Conservation (phyloP, 2,888 invertebrate species). For the Chrysolina americana region DNA sequence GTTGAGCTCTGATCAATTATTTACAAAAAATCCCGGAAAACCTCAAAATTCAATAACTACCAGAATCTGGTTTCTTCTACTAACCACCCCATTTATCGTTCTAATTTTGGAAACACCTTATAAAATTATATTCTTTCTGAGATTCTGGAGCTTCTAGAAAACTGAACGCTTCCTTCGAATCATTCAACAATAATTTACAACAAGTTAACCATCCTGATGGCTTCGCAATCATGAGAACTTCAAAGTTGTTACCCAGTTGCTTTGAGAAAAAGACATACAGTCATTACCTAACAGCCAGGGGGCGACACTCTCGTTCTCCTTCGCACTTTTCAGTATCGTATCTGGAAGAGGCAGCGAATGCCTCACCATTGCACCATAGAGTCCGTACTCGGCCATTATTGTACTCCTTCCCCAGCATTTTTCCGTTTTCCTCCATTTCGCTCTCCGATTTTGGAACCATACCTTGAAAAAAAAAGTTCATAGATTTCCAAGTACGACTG, state of each 20-base stretch:
- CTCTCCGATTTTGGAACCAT: slow-evolving; percentile 98
- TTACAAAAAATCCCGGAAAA: too few species aligned
- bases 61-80: too few species aligned
- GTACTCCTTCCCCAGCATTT: slow-evolving; percentile 99
- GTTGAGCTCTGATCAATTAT: too few species aligned
- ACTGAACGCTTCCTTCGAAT: too few species aligned
- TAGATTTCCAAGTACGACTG: too few species aligned
- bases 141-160: too few species aligned
- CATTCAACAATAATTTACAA: not conserved
- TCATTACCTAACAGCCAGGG: slow-evolving; percentile 98
- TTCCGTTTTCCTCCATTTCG: slow-evolving; percentile 99
- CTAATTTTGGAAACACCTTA: too few species aligned
- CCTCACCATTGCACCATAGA: slow-evolving; percentile 99
- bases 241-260: slow-evolving; percentile 41
- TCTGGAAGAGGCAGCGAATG: slow-evolving; percentile 98
- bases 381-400: slow-evolving; percentile 99
- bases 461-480: slow-evolving; percentile 84
- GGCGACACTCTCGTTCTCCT: slow-evolving; percentile 96
- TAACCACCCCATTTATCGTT: too few species aligned
- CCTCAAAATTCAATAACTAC: too few species aligned
- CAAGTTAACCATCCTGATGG: not conserved
- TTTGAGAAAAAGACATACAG: slow-evolving; percentile 62
- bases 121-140: too few species aligned
- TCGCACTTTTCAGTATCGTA: slow-evolving; percentile 97
- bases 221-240: not conserved